Percentiles rank a stretch among this genome's conserved stretches.
These are phyloP conservation scores for Parauchenoglanis ngamensis DNA, from an alignment of 2,797 vertebrate species.

Conservation along the genomic window DNA sequence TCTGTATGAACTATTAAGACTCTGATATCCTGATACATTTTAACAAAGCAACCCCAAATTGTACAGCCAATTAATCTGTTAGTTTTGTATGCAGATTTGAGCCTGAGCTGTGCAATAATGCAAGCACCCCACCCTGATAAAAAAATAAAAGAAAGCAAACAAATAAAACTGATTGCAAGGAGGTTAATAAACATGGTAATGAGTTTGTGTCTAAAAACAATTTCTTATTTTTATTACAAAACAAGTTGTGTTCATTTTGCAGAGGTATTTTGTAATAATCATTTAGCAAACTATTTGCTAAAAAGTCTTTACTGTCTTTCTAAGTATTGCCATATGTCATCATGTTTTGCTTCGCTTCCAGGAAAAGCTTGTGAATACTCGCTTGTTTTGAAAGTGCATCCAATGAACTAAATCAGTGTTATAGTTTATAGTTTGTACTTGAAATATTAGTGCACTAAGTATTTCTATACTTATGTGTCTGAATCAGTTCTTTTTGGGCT, in stretches of 20 bases:
- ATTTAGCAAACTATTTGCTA: neutral
- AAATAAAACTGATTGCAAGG: constrained; percentile 47
- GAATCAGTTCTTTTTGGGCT: neutral
- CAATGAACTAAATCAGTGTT: neutral
- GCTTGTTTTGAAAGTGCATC: neutral
- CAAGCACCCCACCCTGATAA: constrained; percentile 43
- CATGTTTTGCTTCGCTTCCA: neutral
- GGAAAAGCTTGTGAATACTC: neutral
- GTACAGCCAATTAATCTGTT: constrained; percentile 60
- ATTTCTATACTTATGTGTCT: neutral
- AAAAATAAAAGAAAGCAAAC: constrained; percentile 61
- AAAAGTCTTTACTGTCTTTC: neutral
- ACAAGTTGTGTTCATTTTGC: constrained; percentile 10
- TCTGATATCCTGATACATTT: constrained; percentile 58
- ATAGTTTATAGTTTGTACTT: neutral
- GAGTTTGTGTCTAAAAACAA: constrained; percentile 44
- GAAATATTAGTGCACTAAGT: neutral
- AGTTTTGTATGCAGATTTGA: constrained; percentile 58
- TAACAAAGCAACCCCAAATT: constrained; percentile 57
- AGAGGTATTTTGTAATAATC: neutral
- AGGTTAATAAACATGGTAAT: constrained; percentile 55
- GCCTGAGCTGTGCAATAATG: constrained; percentile 43
- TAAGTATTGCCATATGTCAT: neutral
- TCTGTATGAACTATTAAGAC: constrained; percentile 55
- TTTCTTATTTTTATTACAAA: constrained; percentile 19